Evolutionary conservation across 2,113 vertebrate species (phyloP), one percentile per base, ranked within the genome.

Genomic region (Elephas maximus): DNA sequence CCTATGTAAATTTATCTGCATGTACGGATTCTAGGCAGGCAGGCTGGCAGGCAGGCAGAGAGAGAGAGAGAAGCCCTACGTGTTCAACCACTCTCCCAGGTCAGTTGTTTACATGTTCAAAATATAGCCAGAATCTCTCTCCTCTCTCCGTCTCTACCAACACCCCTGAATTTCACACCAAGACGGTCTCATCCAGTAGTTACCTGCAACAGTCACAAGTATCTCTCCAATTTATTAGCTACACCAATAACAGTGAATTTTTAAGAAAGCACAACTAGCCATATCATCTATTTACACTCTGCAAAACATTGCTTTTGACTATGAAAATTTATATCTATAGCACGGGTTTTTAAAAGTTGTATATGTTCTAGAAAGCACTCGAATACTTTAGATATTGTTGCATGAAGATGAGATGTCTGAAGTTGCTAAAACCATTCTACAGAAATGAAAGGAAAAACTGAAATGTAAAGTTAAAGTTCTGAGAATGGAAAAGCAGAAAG

Each of bases 1-100:
- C 37, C 37, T 37, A 0, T 10, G 28, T 1, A 45, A 28, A 18
- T 0, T 12, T 20, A 1, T 23, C 20, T 37, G 1, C 1, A n/a
- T 2, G 28, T 0, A 1, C 5, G 24, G 44, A 12, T 60, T 60
- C 11, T 53, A 53, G 51, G 11, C 51, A 53, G 51, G 11, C 51
- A 53, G 51, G 11, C 11, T 8, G 51, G 11, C 11, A 53, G 30
- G 67, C 28, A 60, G 37, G 48, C 33, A 33, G 5, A 10, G 33
- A 74, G 30, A 37, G 37, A 37, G 37, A 37, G 37, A 37, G 37
- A 37, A 37, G 37, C 37, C 37, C 37, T 37, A 37, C 37, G 37
- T 37, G 37, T 37, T 37, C 37, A 37, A 37, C 37, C 37, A 37
- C 37, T 37, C 37, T 37, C 37, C 37, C 37, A 37, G 37, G 37